Conservation (phyloP, 2,797 vertebrate species). For the Valencia hispanica region DNA sequence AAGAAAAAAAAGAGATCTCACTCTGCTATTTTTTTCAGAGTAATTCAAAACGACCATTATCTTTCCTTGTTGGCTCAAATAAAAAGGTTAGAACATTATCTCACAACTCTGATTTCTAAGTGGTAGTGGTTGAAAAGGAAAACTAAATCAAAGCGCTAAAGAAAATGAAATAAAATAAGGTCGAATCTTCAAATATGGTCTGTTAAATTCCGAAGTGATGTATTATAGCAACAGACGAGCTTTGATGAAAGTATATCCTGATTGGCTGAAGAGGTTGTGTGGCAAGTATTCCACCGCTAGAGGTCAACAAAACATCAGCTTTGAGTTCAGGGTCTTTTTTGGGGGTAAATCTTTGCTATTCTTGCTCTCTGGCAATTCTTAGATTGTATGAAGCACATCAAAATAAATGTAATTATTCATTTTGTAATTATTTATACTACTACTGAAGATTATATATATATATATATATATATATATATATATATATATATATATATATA, state of each 20-base stretch:
- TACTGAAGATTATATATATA: too few relatives aligned
- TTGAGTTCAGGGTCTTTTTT: not conserved
- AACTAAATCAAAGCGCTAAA: not conserved
- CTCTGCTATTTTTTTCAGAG: slow-evolving; percentile 11
- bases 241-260: not conserved
- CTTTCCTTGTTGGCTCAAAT: not conserved
- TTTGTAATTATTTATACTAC: not conserved
- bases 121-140: not conserved
- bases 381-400: too few relatives aligned
- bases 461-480: too few relatives aligned
- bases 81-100: not conserved
- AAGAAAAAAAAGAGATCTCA: not conserved
- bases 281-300: slow-evolving; percentile 8
- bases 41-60: not conserved
- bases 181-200: not conserved
- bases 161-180: not conserved
- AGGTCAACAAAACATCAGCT: not conserved
- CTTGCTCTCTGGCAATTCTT: not conserved
- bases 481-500: too few relatives aligned
- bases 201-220: slow-evolving; percentile 1
- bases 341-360: not conserved
- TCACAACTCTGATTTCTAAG: not conserved
- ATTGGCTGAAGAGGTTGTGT: not conserved
- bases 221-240: not conserved
- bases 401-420: not conserved